These are phyloP conservation scores for Eupeodes latifasciatus DNA, from an alignment of 2,888 invertebrate genomes.

Conservation along the genomic window DNA sequence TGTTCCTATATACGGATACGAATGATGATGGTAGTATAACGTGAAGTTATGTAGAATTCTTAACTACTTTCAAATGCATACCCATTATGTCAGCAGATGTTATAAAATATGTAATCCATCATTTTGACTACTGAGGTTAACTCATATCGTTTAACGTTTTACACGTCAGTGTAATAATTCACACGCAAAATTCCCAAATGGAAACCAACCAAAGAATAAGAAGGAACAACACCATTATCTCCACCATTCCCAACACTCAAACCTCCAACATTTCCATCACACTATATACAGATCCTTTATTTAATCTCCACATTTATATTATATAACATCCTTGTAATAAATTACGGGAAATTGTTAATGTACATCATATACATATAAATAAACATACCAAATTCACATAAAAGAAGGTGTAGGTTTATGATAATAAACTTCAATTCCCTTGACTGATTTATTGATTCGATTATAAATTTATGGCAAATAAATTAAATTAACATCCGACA, in stretches of 20 bases:
- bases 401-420: conserved; percentile 20
- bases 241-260: background rate
- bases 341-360: conserved; percentile 45
- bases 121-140: conserved; percentile 43
- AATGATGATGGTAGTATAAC: too few species aligned
- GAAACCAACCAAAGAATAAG: background rate
- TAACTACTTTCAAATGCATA: conserved; percentile 35
- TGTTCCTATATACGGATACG: background rate
- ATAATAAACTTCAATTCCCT: conserved; percentile 25
- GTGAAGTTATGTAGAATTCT: background rate
- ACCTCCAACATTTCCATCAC: background rate
- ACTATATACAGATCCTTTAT: conserved; percentile 38
- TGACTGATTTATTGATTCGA: conserved; percentile 72
- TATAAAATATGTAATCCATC: conserved; percentile 44
- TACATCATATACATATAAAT: background rate
- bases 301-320: conserved; percentile 52
- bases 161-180: conserved; percentile 39
- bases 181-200: conserved; percentile 31
- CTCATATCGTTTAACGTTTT: conserved; percentile 34
- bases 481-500: conserved; percentile 70
- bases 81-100: conserved; percentile 34
- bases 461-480: conserved; percentile 72
- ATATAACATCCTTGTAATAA: conserved; percentile 66
- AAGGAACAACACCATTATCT: background rate
- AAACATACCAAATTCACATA: background rate